Conservation (phyloP, 2,888 invertebrate genomes). For the Rhabditophanes sp. region DNA sequence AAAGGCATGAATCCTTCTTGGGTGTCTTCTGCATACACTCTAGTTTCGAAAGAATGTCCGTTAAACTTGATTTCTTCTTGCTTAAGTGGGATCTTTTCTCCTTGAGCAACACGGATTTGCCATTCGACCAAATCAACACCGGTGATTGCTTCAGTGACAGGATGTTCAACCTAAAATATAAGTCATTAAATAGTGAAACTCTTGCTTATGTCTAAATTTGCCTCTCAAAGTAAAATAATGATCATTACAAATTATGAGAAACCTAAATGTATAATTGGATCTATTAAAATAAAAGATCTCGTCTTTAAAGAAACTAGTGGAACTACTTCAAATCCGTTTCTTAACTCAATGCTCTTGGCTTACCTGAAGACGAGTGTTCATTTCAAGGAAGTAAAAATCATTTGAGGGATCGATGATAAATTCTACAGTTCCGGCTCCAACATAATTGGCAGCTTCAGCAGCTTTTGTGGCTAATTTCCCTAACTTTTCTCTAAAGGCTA, state of each 20-base stretch:
- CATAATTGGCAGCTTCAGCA: constrained; percentile 83
- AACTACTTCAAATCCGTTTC: too few species aligned
- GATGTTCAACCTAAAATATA: constrained; percentile 71
- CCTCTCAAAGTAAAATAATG: constrained; percentile 2
- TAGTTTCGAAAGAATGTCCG: constrained; percentile 82
- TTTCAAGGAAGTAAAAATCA: constrained; percentile 96
- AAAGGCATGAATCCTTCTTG: too few species aligned
- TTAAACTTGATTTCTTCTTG: constrained; percentile 59
- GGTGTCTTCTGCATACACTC: constrained; percentile 70
- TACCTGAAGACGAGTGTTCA: constrained; percentile 70
- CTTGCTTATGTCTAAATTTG: constrained; percentile 2
- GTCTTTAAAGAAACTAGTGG: too few species aligned
- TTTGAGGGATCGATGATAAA: constrained; percentile 72
- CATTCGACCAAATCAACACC: constrained; percentile 84
- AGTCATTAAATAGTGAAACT: not conserved
- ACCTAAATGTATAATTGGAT: too few species aligned
- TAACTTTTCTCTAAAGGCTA: constrained; percentile 23
- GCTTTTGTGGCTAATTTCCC: constrained; percentile 71
- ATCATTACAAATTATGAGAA: too few species aligned
- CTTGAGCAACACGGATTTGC: constrained; percentile 71
- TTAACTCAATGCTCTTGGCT: constrained; percentile 9
- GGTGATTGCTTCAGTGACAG: constrained; percentile 92
- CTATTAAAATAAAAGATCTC: too few species aligned
- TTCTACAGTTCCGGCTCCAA: constrained; percentile 94
- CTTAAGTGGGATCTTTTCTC: constrained; percentile 62